Base-by-base conservation (phyloP, 2,797 vertebrate species). In the Pyrocephalus nanus region DNA sequence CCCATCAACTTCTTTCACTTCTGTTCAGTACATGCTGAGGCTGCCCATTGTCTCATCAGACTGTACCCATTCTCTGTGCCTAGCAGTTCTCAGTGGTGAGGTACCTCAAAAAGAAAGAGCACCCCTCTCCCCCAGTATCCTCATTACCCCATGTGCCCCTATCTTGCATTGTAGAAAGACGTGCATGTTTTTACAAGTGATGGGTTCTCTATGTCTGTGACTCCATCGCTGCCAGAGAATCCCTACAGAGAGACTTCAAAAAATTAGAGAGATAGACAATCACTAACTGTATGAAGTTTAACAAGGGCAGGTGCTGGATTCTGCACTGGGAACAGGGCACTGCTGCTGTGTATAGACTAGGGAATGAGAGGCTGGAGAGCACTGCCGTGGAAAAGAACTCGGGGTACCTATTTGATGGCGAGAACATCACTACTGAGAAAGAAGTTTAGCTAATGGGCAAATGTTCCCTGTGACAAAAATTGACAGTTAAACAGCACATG, bases 71-170 rank as follows among this genome's bases (percentile, higher is more conserved):
- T 65, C 72, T 40, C 29, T 50, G 23, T 16, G 16, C 16, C 32
- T 20, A 30, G 19, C 21, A 40, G 22, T 65, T 65, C 40, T 58
- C 11, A 9, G 30, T 18, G 50, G 19, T 34, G 30, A 73, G 7
- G 34, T 8, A 18, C 29, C 36, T 62, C 30, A 58, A 19, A 64
- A 60, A 67, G 34, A 53, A 91, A 26, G 29, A 34, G 62, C 8
- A 5, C 6, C 3, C 3, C 3, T 8, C 5, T 8, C 6, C 40
- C 18, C 4, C 32, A 74, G 0, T 43, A n/a, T 29, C 38, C 12
- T 76, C 14, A 5, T 71, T 45, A n/a, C 36, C 55, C 23, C 15
- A 13, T 1, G 0, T 45, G 6, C 16, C 11, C 15, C 22, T 15
- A 3, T 53, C 45, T 36, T 21, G 11, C 11, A 8, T 4, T 60